Conservation (phyloP, 2,888 invertebrate genomes). For the Nomada ferruginata region DNA sequence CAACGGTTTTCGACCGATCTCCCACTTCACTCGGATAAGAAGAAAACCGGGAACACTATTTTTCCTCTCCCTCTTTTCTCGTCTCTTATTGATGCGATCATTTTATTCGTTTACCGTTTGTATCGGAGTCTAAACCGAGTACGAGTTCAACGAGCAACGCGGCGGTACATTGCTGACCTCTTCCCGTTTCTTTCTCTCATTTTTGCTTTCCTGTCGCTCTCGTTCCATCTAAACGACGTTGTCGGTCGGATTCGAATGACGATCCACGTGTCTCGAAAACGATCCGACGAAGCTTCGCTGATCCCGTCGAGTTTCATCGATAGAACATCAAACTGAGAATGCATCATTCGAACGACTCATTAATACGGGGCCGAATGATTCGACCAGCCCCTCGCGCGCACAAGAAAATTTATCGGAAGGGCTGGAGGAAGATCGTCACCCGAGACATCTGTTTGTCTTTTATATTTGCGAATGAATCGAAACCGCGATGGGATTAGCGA, state of each 20-base stretch:
- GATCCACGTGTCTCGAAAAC: slow-evolving; percentile 57
- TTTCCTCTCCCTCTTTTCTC: background rate
- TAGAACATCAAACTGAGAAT: background rate
- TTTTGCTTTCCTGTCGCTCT: background rate
- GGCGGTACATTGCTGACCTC: slow-evolving; percentile 47
- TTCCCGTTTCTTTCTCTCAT: background rate
- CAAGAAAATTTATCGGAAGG: slow-evolving; percentile 68
- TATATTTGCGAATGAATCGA: slow-evolving; percentile 8
- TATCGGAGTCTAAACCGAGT: slow-evolving; percentile 35
- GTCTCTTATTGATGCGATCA: background rate
- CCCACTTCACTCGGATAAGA: background rate
- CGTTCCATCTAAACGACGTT: slow-evolving; percentile 18
- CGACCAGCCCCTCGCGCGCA: slow-evolving; percentile 63
- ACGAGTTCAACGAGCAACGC: slow-evolving; percentile 62
- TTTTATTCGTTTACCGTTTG: slow-evolving; percentile 10
- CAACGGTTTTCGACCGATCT: background rate
- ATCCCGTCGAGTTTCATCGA: slow-evolving; percentile 18
- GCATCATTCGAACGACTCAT: background rate
- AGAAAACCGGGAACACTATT: slow-evolving; percentile 30
- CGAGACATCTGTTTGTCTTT: background rate
- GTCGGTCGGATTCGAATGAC: slow-evolving; percentile 37
- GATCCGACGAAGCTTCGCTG: slow-evolving; percentile 35
- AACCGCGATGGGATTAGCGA: slow-evolving; percentile 52
- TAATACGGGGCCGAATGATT: slow-evolving; percentile 31
- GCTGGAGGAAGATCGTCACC: slow-evolving; percentile 60